phyloP scores from a whole-genome alignment of 30 jellyfish, hydroid and myxozoan species.

The Nemopilema nomurai region DNA sequence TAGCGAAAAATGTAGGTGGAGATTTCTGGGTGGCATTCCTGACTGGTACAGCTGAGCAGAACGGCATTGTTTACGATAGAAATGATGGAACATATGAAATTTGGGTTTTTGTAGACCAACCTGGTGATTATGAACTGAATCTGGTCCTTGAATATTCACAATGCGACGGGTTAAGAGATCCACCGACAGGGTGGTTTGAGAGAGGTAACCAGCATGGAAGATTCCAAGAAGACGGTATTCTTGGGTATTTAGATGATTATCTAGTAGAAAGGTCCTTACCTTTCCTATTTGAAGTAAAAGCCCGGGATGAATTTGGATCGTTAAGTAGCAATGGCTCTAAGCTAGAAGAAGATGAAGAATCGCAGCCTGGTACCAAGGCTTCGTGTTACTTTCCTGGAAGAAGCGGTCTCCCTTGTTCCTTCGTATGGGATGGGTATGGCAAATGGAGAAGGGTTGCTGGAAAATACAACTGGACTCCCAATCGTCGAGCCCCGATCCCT shows the following conservation, averaged over 20 bases:
- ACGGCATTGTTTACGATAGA: slow-evolving; percentile 40
- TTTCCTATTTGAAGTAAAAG: slow-evolving; percentile 9
- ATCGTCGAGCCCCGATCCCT: slow-evolving; percentile 7
- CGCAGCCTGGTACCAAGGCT: background rate
- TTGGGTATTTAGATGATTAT: slow-evolving; percentile 57
- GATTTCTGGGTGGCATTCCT: slow-evolving; percentile 61
- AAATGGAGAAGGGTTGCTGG: slow-evolving; percentile 6
- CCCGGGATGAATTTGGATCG: background rate
- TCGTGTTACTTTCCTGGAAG: background rate
- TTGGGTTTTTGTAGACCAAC: slow-evolving; percentile 19
- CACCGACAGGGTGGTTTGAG: slow-evolving; percentile 61
- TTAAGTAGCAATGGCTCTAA: background rate
- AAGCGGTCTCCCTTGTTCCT: slow-evolving; percentile 6
- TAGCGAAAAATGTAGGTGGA: slow-evolving; percentile 48
- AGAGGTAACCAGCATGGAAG: slow-evolving; percentile 37
- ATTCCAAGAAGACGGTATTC: slow-evolving; percentile 48
- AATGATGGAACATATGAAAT: slow-evolving; percentile 60
- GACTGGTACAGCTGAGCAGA: slow-evolving; percentile 25
- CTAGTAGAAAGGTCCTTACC: slow-evolving; percentile 20
- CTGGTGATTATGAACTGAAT: slow-evolving; percentile 47
- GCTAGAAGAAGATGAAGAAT: background rate
- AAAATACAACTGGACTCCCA: slow-evolving; percentile 27
- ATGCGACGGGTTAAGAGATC: slow-evolving; percentile 67
- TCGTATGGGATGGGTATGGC: slow-evolving; percentile 51
- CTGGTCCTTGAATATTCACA: slow-evolving; percentile 44